Evolutionary conservation across 2,113 vertebrate genomes (phyloP), one percentile per base, ranked within the genome.

Genomic region (Prietella phreatophila): DNA sequence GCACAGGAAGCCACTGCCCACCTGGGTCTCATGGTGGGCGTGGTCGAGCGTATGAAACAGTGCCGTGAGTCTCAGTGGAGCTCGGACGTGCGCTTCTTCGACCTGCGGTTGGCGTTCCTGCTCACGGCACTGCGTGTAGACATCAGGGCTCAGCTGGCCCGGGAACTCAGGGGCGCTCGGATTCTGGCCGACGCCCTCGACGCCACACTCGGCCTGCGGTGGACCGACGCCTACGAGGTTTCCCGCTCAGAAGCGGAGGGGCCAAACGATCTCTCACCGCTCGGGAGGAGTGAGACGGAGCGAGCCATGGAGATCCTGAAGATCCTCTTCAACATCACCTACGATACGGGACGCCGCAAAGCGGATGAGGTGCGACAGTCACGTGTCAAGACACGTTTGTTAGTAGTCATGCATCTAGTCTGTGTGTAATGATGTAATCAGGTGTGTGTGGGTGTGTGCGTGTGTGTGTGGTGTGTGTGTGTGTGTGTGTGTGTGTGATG

Each of bases 271-370:
- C 91, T 96, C 50, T 95, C 93, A 0, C 94, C 93, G 6, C 92
- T 99, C 61, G 95, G 96, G 71, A 93, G 96, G 2, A 93, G 96
- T 88, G 96, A 97, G 92, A 95, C 95, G 0, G 97, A 98, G 89
- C 92, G 95, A 8, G 96, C 96, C 89, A 98, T 98, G 97, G 98
- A 99, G 92, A 96, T 97, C 89, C 96, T 99, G 83, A 99, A 99
- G 92, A 97, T 98, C 91, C 96, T 99, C 63, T 99, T 99, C 92
- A 99, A 98, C 58, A 94, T 99, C 93, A 99, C 97, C 20, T 97
- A 97, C 58, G 96, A 98, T 88, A 95, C 94, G 56, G 90, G 93
- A 92, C 96, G 92, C 87, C 95, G 93, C 60, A 96, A 97, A 58
- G 96, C 96, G 30, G 97, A 97, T 0, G 97, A 99, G 97, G 98